These are phyloP conservation scores for Kryptopterus vitreolus DNA, from an alignment of 2,797 vertebrate genomes.

Conservation along the genomic window DNA sequence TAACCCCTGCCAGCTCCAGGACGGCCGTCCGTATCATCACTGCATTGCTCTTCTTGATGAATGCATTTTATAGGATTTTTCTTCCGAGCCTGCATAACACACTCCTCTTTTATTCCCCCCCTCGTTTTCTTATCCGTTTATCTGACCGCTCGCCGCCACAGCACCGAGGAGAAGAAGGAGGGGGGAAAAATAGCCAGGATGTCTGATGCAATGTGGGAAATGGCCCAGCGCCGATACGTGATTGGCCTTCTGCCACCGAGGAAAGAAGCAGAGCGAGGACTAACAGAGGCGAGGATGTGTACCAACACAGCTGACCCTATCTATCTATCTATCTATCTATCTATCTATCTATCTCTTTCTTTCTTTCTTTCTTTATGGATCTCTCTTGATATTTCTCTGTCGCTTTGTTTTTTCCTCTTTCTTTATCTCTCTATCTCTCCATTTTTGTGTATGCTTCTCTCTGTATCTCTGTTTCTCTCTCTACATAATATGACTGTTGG, in stretches of 20 bases:
- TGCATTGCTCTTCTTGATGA: background rate
- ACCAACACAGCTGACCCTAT: constrained; percentile 6
- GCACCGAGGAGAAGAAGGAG: too few species aligned
- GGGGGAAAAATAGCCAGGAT: constrained; percentile 11
- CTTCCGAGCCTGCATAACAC: background rate
- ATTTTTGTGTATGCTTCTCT: background rate
- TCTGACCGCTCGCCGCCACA: background rate
- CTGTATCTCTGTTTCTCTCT: background rate
- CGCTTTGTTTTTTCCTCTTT: too few species aligned
- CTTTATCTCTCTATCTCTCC: background rate
- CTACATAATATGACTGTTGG: too few species aligned
- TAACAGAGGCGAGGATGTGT: constrained; percentile 6
- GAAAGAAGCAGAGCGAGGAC: constrained; percentile 43
- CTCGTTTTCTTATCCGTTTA: background rate
- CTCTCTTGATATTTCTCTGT: too few species aligned
- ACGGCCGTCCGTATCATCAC: background rate
- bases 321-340: background rate
- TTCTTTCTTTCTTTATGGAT: background rate
- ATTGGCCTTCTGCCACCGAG: constrained; percentile 40
- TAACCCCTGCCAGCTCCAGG: too few species aligned
- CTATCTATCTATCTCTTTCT: background rate
- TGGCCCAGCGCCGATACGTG: constrained; percentile 23
- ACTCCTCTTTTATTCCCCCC: background rate
- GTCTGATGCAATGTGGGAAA: constrained; percentile 45
- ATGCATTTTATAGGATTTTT: too few species aligned